Evolutionary conservation across 92 coral and sea anemone genomes (phyloP).

Genomic region (Metridium senile): DNA sequence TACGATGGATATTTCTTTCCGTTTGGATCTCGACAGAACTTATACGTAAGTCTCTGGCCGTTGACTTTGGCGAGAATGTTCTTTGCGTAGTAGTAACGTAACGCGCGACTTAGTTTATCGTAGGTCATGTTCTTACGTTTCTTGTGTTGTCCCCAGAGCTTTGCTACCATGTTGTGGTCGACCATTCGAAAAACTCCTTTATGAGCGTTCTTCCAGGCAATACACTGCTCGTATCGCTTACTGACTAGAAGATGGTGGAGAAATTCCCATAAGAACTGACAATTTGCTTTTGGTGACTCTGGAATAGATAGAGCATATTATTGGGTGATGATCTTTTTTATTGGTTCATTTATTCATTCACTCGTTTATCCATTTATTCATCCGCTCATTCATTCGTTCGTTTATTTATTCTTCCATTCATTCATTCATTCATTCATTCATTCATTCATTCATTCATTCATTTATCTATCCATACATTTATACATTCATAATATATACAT

Average conservation of each 20-base stretch:
- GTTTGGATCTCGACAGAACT: slow-evolving; percentile 79
- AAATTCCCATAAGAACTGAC: slow-evolving; percentile 97
- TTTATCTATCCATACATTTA: too few relatives aligned
- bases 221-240: slow-evolving; percentile 72
- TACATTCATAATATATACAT: too few relatives aligned
- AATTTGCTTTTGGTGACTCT: slow-evolving; percentile 62
- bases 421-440: not conserved
- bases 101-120: slow-evolving; percentile 95
- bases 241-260: slow-evolving; percentile 77
- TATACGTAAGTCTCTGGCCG: slow-evolving; percentile 95
- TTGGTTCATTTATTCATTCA: too few relatives aligned
- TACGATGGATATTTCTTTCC: slow-evolving; percentile 79
- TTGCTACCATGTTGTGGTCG: slow-evolving; percentile 95
- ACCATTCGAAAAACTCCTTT: slow-evolving; percentile 87
- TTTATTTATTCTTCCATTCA: too few relatives aligned
- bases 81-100: slow-evolving; percentile 93
- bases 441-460: not conserved
- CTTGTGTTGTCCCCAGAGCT: slow-evolving; percentile 92
- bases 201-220: slow-evolving; percentile 90
- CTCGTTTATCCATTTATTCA: not conserved
- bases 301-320: not conserved
- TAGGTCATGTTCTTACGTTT: slow-evolving; percentile 97
- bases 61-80: slow-evolving; percentile 89
- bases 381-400: not conserved
- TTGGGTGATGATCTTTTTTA: too few relatives aligned